A percentile compares a stretch with the other conserved stretches of the same genome.
Evolutionary conservation across 2,797 vertebrate species (phyloP).

Genomic region (Notamacropus eugenii): DNA sequence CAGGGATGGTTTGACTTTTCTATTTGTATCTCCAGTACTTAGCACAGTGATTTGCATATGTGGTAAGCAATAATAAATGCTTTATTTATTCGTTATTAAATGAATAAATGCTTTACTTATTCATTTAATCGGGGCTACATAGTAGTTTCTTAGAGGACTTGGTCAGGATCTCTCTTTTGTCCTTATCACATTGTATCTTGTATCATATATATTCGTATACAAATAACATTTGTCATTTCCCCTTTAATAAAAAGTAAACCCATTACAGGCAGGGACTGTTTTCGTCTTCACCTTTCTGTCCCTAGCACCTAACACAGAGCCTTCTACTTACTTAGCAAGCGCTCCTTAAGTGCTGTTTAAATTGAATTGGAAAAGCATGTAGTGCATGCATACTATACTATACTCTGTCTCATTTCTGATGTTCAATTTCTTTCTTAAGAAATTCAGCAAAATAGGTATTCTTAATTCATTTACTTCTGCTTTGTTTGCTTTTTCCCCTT

Average conservation of each 20-base stretch:
- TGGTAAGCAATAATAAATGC: neutral
- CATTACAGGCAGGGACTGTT: neutral
- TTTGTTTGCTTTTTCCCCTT: neutral
- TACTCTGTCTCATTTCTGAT: neutral
- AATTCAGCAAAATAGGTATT: neutral
- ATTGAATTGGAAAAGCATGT: neutral
- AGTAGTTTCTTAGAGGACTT: neutral
- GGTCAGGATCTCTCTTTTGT: neutral
- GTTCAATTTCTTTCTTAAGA: neutral
- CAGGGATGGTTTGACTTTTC: neutral
- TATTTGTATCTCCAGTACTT: neutral
- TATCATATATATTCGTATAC: neutral
- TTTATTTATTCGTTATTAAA: neutral
- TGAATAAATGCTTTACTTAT: neutral
- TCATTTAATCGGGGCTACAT: neutral
- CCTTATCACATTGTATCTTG: neutral
- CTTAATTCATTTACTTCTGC: neutral
- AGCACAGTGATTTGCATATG: neutral
- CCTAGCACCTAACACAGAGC: neutral
- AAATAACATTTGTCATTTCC: neutral
- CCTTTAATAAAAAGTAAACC: neutral
- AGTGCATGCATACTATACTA: neutral
- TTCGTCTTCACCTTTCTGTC: neutral
- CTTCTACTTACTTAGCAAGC: too few relatives aligned
- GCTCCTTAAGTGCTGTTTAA: too few relatives aligned